Percentiles rank a stretch among this genome's conserved stretches.
These are phyloP conservation scores for Stenodera caucasica DNA, from an alignment of 2,888 invertebrate genomes.

Conservation along the genomic window DNA sequence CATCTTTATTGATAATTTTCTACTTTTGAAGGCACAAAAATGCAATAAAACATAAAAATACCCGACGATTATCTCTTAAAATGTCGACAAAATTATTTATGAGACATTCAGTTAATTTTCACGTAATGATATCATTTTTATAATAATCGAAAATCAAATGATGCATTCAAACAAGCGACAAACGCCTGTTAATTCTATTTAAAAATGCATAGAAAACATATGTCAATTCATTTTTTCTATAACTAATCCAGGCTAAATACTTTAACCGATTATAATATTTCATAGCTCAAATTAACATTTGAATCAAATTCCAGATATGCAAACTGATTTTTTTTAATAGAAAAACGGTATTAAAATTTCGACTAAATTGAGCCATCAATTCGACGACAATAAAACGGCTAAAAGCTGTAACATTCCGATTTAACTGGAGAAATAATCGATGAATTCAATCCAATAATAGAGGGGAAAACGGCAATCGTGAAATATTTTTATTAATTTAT, in stretches of 20 bases:
- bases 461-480: neutral
- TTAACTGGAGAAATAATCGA: too few relatives aligned
- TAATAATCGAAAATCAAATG: too few relatives aligned
- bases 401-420: neutral
- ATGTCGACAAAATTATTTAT: slow-evolving; percentile 1
- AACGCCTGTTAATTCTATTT: slow-evolving; percentile 1
- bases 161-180: neutral
- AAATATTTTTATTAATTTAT: neutral
- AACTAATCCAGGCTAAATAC: slow-evolving; percentile 2
- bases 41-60: neutral
- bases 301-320: neutral
- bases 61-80: neutral
- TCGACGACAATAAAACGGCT: neutral
- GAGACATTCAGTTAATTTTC: neutral
- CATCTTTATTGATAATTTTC: slow-evolving; percentile 10
- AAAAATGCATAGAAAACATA: slow-evolving; percentile 21
- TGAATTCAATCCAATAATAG: too few relatives aligned
- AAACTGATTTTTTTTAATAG: neutral
- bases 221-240: slow-evolving; percentile 21
- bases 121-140: neutral
- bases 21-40: neutral
- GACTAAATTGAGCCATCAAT: neutral
- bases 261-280: neutral
- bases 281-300: neutral
- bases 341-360: neutral